These are phyloP conservation scores for Pinctada fucata DNA, from an alignment of 2,888 invertebrate genomes.

Conservation along the genomic window DNA sequence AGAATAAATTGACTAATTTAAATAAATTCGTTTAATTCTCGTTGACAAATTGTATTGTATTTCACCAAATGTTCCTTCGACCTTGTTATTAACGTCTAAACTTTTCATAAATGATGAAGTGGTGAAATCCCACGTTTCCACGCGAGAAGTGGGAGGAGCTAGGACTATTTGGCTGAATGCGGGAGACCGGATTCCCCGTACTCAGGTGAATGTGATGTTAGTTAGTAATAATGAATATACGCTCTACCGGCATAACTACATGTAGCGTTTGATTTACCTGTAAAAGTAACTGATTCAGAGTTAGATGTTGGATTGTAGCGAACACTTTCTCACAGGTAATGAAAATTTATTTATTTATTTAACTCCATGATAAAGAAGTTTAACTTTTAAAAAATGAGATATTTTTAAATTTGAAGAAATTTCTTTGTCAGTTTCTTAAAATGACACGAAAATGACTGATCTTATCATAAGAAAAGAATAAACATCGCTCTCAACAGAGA, in stretches of 20 bases:
- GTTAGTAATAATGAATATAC: neutral
- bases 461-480: too few relatives aligned
- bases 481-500: too few relatives aligned
- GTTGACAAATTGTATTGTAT: neutral
- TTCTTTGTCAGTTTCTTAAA: too few relatives aligned
- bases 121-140: neutral
- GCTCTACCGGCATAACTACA: neutral
- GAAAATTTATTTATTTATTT: too few relatives aligned
- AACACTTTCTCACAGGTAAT: neutral
- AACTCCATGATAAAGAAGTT: too few relatives aligned
- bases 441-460: too few relatives aligned
- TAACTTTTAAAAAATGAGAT: too few relatives aligned
- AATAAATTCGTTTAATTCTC: neutral
- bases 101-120: slow-evolving; percentile 1
- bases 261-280: neutral
- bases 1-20: neutral
- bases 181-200: neutral
- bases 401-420: too few relatives aligned
- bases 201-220: neutral
- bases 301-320: neutral
- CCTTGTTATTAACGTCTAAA: neutral
- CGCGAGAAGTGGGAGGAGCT: neutral
- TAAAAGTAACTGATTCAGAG: neutral
- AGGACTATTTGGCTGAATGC: neutral
- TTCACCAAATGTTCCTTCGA: neutral